Percentiles rank a stretch among this genome's conserved stretches.
These are phyloP conservation scores for Pseudorectes ferrugineus DNA, from an alignment of 2,113 vertebrate genomes.

Conservation along the genomic window DNA sequence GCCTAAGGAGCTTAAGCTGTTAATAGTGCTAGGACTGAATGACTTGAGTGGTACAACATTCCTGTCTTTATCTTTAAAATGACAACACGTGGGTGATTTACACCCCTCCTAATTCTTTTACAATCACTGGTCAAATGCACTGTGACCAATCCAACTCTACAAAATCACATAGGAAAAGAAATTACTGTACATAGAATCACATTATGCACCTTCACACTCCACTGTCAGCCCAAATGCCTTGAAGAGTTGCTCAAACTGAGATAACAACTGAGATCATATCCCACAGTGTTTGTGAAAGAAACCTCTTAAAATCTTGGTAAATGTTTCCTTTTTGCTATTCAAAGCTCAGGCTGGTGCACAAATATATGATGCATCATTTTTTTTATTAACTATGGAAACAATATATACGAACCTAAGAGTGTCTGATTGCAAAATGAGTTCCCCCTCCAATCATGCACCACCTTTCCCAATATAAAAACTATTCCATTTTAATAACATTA, in stretches of 20 bases:
- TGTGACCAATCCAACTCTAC: constrained; percentile 13
- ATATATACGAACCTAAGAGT: not conserved
- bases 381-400: not conserved
- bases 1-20: constrained; percentile 45
- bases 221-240: constrained; percentile 10
- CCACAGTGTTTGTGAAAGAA: not conserved
- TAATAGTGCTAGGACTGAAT: constrained; percentile 27
- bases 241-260: not conserved
- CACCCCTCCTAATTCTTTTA: constrained; percentile 52
- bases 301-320: not conserved
- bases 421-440: not conserved
- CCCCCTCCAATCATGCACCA: not conserved
- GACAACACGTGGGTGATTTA: constrained; percentile 61
- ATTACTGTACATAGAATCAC: constrained; percentile 14
- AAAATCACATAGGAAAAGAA: constrained; percentile 32
- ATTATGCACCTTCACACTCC: constrained; percentile 7
- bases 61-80: constrained; percentile 65
- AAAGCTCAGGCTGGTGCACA: not conserved
- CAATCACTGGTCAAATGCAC: constrained; percentile 39
- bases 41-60: constrained; percentile 49
- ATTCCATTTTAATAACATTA: not conserved
- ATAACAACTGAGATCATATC: not conserved
- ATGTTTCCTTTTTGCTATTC: not conserved
- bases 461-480: not conserved
- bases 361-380: not conserved